These are phyloP conservation scores for Saimiri boliviensis DNA, from an alignment of 2,113 vertebrate genomes.

Conservation along the genomic window DNA sequence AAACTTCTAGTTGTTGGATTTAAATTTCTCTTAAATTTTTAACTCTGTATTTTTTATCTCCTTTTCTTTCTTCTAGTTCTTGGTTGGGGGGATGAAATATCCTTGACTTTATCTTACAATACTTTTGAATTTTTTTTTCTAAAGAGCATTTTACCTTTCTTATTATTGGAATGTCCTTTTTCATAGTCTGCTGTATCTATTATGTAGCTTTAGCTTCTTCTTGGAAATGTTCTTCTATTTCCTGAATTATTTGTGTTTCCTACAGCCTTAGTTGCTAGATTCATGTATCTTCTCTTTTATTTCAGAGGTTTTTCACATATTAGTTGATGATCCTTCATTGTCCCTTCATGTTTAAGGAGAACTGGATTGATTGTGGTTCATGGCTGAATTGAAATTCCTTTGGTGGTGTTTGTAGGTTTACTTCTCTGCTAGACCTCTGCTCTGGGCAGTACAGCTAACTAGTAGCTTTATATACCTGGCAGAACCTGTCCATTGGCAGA, in stretches of 20 bases:
- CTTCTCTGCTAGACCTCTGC: neutral
- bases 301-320: neutral
- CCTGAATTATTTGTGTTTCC: neutral
- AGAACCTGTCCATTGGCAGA: neutral
- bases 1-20: neutral
- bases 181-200: neutral
- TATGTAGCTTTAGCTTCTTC: neutral
- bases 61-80: neutral
- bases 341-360: neutral
- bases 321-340: neutral
- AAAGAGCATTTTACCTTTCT: neutral
- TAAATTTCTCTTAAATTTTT: constrained; percentile 15
- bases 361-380: neutral
- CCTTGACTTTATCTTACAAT: neutral
- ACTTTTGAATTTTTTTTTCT: constrained; percentile 4
- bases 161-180: neutral
- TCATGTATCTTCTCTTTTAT: neutral
- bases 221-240: neutral
- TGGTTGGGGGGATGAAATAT: neutral
- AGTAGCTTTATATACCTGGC: neutral
- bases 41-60: neutral
- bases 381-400: neutral
- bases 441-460: neutral
- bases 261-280: neutral
- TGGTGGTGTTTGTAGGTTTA: neutral